These are phyloP conservation scores for Pogona vitticeps DNA, from an alignment of 2,113 vertebrate species.

Conservation along the genomic window DNA sequence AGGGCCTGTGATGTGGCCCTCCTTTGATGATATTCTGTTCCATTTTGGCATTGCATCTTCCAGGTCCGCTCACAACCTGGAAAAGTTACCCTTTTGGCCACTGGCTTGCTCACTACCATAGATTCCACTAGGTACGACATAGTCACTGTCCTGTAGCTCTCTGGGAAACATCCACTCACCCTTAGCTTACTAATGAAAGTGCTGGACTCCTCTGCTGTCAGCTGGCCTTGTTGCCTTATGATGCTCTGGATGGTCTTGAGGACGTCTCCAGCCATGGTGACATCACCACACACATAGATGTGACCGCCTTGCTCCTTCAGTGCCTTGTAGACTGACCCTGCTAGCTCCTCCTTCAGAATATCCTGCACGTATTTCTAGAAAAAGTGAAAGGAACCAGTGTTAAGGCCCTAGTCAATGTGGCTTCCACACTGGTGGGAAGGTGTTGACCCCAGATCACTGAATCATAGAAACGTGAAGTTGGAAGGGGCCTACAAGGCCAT, in stretches of 20 bases:
- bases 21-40: too few relatives aligned
- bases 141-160: background rate
- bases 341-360: conserved; percentile 91
- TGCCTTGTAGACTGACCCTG: conserved; percentile 84
- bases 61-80: too few relatives aligned
- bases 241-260: conserved; percentile 93
- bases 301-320: conserved; percentile 93
- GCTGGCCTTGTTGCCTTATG: conserved; percentile 86
- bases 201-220: conserved; percentile 88
- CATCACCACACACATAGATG: conserved; percentile 96
- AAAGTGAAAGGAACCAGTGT: background rate
- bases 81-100: too few relatives aligned
- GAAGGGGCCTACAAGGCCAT: too few relatives aligned
- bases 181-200: conserved; percentile 94
- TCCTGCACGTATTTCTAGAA: conserved; percentile 97
- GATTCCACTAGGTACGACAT: accelerated
- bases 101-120: background rate
- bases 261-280: conserved; percentile 97
- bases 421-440: too few relatives aligned
- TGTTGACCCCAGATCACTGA: too few relatives aligned
- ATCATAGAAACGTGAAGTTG: too few relatives aligned
- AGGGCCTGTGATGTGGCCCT: background rate
- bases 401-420: background rate
- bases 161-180: conserved; percentile 74
- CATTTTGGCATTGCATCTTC: too few relatives aligned